phyloP scores from a whole-genome alignment of 2,888 invertebrate species.

The Leptinotarsa juncta region DNA sequence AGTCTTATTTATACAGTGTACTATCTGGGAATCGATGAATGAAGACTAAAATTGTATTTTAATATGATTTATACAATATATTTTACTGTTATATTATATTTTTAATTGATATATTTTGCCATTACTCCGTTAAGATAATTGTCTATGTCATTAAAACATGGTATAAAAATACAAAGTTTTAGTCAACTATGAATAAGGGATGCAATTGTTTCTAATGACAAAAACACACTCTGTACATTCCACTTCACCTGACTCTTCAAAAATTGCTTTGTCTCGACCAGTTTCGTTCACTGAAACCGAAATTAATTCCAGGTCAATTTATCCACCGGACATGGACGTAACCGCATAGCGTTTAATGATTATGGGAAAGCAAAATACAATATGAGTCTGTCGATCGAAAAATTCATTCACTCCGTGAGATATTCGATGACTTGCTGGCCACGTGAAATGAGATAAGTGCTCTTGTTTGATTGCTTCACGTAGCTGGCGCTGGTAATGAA shows the following conservation, averaged over 20 bases:
- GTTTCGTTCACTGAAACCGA: conserved; percentile 20
- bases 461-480: conserved; percentile 5
- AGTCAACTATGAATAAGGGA: no score
- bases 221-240: background rate
- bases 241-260: background rate
- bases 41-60: no score
- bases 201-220: no score
- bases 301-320: conserved; percentile 26
- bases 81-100: no score
- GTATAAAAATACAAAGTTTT: no score
- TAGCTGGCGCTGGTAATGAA: conserved; percentile 3
- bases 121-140: no score
- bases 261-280: background rate
- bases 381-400: background rate
- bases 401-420: conserved; percentile 16
- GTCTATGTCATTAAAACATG: no score
- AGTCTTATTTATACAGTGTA: no score
- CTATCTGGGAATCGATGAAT: no score
- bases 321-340: conserved; percentile 5
- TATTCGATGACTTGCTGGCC: background rate
- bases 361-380: conserved; percentile 20
- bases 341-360: conserved; percentile 24
- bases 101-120: no score
- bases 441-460: conserved; percentile 11
- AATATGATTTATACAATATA: no score